A percentile compares a stretch with the other conserved stretches of the same genome.
Evolutionary conservation across 2,113 vertebrate genomes (phyloP).

Genomic region (Prietella phreatophila): DNA sequence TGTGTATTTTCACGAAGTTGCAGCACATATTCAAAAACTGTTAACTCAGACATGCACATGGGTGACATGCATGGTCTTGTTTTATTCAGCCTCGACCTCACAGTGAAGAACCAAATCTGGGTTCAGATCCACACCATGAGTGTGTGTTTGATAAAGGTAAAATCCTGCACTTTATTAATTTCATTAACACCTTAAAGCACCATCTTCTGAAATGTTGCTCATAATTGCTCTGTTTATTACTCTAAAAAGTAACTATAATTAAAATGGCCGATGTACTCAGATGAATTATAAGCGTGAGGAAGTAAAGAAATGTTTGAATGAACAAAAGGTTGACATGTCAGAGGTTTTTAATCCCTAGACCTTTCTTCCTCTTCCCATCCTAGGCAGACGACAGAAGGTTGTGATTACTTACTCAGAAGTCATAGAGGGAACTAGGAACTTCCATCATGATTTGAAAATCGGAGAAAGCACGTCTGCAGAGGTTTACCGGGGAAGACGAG

Average conservation of each 20-base stretch:
- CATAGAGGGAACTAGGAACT: constrained; percentile 66
- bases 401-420: constrained; percentile 64
- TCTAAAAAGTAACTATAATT: background rate
- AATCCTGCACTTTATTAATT: background rate
- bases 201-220: background rate
- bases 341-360: background rate
- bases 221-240: background rate
- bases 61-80: background rate
- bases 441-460: constrained; percentile 68
- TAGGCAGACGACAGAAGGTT: constrained; percentile 48
- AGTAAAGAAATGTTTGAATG: background rate
- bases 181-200: background rate
- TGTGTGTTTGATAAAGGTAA: constrained; percentile 34
- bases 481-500: constrained; percentile 68
- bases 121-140: background rate
- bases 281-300: background rate
- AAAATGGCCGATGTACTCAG: background rate
- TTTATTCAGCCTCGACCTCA: background rate
- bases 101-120: background rate
- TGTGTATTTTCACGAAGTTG: background rate
- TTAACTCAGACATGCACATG: background rate
- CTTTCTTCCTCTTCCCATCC: background rate
- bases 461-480: constrained; percentile 66
- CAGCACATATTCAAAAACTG: background rate
- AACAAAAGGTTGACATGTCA: background rate